Base-by-base conservation (phyloP, 2,888 invertebrate genomes). In the Rhorus exstirpatorius region DNA sequence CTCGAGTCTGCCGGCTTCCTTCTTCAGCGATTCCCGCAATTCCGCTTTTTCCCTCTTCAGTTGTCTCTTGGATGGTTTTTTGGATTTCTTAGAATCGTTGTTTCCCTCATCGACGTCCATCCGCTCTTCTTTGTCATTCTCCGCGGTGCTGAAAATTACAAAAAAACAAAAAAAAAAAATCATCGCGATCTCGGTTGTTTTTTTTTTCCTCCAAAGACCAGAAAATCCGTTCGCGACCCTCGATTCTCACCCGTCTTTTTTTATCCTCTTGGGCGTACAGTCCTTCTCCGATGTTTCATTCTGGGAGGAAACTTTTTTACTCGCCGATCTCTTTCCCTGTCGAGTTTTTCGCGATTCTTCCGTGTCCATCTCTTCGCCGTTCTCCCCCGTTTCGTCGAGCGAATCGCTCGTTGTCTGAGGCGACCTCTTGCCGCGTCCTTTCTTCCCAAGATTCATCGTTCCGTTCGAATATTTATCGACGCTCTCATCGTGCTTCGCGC, bases 1-100 rank as follows among this genome's bases (percentile, higher is more conserved):
- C 72, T 94, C 94, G 71, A 94, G 93, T 87, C 94, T 94, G 10
- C 93, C 91, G 58, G 94, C 94, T 63, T 94, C 93, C 87, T 94
- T 94, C 60, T 94, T 95, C 63, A 94, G 94, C 53, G 94, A 94
- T 84, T 95, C 90, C 0, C 95, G 93, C 86, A 95, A 92, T 26
- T 94, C 93, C 88, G 94, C 94, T 88, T 95, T 96, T 89, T 95
- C 95, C 84, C 94, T 94, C 90, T 96, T 97, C 86, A 94, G 93
- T 88, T 95, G 95, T 0, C 96, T 94, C 72, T 95, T 95, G 0
- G 96, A 96, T 86, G 94, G 94, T 85, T 94, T 93, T 53, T 92
- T 92, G 17, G 91, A 90, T 19, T 68, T 74, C 78, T 87, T 85
- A 8, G 84, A 77, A 65, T 79, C 68, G 35, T 85, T 79, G 35